Evolutionary conservation across 2,888 invertebrate species (phyloP), one percentile per base, ranked within the genome.

Genomic region (Ellobium chinense): DNA sequence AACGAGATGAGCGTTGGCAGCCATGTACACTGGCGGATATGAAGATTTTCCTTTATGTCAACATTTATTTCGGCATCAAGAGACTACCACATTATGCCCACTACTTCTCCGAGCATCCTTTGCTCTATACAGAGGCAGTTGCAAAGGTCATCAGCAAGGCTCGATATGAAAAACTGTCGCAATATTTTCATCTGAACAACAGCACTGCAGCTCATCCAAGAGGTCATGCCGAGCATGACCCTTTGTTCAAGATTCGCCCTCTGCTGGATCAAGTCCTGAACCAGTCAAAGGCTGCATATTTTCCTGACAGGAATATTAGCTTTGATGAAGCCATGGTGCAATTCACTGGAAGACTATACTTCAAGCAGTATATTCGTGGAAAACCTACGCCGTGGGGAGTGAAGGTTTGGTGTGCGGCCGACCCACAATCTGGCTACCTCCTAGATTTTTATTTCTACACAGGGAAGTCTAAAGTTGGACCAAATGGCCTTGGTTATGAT

Each of bases 301-400:
- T 68, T 18, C 77, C 78, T 24, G 58, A 54, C 4, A 29, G 0
- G 3, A 34, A 58, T 9, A 27, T 78, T n/a, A 60, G 60, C 37
- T 56, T 78, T 39, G 69, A 69, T 60, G 69, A 69, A n/a, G 69
- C 78, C n/a, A 63, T 72, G 62, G 24, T 78, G 7, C 56, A 36
- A 3, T 78, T 78, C 21, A 72, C 5, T 12, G 78, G 78, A 14
- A 27, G 78, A 31, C 72, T 72, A 3, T 9, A 18, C 54, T 72
- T 72, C 34, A 62, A 62, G 58, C 63, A 78, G 27, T 78, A 63
- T 27, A 54, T 72, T 2, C 37, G 54, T 18, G 36, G n/a, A 18
- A 78, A 63, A 37, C 78, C 78, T 1, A 78, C 70, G 27, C 70
- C 78, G 24, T 78, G 78, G 70, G 78, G 78, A n/a, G 14, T 78